Percentiles rank a stretch among this genome's conserved stretches.
These are phyloP conservation scores for Meiosimyza decipiens DNA, from an alignment of 2,888 invertebrate species.

Conservation along the genomic window DNA sequence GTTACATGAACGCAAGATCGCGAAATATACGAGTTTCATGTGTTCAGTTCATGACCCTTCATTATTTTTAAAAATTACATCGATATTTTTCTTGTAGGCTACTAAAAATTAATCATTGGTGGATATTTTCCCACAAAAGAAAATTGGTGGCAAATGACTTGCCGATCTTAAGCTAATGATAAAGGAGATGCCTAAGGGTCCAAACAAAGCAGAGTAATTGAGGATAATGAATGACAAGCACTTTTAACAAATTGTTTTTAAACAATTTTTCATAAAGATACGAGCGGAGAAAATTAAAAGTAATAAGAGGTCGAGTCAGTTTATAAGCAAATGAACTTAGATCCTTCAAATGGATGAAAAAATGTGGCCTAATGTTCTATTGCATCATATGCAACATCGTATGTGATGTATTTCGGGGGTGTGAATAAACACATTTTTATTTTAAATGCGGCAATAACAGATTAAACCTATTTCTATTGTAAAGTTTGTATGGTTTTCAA, in stretches of 20 bases:
- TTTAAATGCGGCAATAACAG: too few species aligned
- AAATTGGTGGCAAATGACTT: background rate
- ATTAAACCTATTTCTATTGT: too few species aligned
- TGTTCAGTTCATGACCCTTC: too few species aligned
- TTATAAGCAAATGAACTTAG: background rate
- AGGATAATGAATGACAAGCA: slow-evolving; percentile 26
- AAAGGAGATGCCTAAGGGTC: background rate
- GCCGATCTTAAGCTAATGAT: slow-evolving; percentile 11
- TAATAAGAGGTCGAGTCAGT: background rate
- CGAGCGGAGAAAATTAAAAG: background rate
- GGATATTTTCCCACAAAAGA: background rate
- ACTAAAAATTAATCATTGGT: background rate
- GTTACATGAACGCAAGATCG: too few species aligned
- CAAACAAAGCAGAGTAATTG: slow-evolving; percentile 23
- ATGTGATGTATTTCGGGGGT: too few species aligned
- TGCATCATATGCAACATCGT: background rate
- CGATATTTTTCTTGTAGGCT: too few species aligned
- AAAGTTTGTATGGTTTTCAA: too few species aligned
- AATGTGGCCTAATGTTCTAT: background rate
- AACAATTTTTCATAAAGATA: background rate
- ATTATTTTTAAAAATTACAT: too few species aligned
- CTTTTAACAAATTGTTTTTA: slow-evolving; percentile 20
- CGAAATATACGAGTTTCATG: too few species aligned
- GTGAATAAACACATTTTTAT: too few species aligned
- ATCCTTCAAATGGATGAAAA: background rate